Conservation (phyloP, 2,113 vertebrate species). For the Panurus biarmicus region DNA sequence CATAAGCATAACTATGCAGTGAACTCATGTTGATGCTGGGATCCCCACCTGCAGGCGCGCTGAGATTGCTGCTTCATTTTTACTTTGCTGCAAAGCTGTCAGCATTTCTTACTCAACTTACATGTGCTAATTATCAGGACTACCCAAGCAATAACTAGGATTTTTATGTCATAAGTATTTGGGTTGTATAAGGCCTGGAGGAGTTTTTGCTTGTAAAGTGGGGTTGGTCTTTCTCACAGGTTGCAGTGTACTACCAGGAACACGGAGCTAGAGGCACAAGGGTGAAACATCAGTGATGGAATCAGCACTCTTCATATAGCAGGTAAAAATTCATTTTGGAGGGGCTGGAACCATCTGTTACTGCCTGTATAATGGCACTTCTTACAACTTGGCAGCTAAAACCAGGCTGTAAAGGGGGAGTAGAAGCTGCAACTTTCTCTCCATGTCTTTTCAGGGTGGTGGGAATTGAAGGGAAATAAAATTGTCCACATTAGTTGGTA, state of each 20-base stretch:
- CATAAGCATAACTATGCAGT: not conserved
- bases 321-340: not conserved
- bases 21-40: not conserved
- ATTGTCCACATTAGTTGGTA: not conserved
- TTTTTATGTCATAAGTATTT: not conserved
- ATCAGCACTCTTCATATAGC: not conserved
- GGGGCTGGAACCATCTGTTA: not conserved
- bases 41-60: not conserved
- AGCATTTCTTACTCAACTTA: not conserved
- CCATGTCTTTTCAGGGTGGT: not conserved
- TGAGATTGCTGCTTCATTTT: not conserved
- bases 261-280: not conserved
- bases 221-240: not conserved
- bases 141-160: not conserved
- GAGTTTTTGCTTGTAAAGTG: not conserved
- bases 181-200: not conserved
- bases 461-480: slow-evolving; percentile 7
- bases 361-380: not conserved
- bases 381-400: not conserved
- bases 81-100: not conserved
- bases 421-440: not conserved
- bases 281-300: not conserved
- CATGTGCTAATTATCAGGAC: not conserved
- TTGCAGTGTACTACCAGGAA: not conserved
- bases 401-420: not conserved